Evolutionary conservation across 2,888 invertebrate species (phyloP), one percentile per base, ranked within the genome.

Genomic region (Hylaea fasciaria): DNA sequence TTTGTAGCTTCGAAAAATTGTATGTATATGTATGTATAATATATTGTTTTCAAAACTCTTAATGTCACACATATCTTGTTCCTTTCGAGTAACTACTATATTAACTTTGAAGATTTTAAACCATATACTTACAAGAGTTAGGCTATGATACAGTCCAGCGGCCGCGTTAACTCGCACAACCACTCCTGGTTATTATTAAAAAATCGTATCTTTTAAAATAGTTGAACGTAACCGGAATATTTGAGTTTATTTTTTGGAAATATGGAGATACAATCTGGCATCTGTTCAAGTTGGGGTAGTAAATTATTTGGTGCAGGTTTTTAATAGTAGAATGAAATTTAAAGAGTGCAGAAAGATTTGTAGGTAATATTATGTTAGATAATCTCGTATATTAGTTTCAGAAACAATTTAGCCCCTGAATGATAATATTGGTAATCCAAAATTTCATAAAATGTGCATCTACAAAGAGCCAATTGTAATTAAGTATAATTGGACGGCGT

Each of bases 121-220:
- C 22, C 22, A 22, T 22, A n/a, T n/a, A n/a, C n/a, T n/a, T n/a
- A 22, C 22, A 22, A 5, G 22, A 22, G 2, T 22, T 2, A 22
- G 2, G 5, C 5, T 22, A 22, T 3, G 5, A 22, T 32, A 32
- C 3, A 32, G 56, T 14, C 13, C 45, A 39, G 37, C 45, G 37
- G 22, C 17, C 37, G 13, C 22, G 46, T 37, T 29, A 55, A 40
- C 45, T 29, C 41, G 32, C 39, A 48, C 29, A 59, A 56, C 65
- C 57, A 50, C 62, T 64, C 57, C 47, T 55, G 61, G 32, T 45
- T 69, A 66, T 63, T 63, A 62, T 60, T 62, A 66, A 64, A 63
- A 46, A 60, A 64, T 64, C 53, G 66, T 63, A 65, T 62, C 60
- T 66, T 64, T 62, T 62, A 60, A 65, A 69, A 70, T 63, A 68